Evolutionary conservation across 2,888 invertebrate species (phyloP).

Genomic region (Paralinhomoeus sp.): DNA sequence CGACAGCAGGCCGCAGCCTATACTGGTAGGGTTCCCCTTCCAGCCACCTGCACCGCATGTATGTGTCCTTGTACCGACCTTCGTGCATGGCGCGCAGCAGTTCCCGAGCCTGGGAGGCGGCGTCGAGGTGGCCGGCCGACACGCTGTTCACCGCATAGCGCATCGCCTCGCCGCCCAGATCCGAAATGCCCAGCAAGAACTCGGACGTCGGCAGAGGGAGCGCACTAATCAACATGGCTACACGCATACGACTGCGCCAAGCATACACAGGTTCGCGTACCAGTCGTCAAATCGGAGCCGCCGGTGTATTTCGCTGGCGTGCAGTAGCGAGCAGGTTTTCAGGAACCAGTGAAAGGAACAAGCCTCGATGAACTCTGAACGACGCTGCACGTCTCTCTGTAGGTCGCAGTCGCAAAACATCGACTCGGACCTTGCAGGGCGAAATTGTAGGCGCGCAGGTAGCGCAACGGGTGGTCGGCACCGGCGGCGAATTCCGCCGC

Average conservation of each 20-base stretch:
- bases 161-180: slow-evolving; percentile 74
- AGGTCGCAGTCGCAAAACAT: too few species aligned
- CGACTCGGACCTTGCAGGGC: slow-evolving; percentile 32
- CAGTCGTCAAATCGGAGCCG: slow-evolving; percentile 20
- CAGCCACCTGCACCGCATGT: not conserved
- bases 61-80: slow-evolving; percentile 8
- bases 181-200: slow-evolving; percentile 53
- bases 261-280: too few species aligned
- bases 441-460: slow-evolving; percentile 41
- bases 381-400: too few species aligned
- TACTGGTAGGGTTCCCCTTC: not conserved
- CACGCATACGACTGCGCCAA: too few species aligned
- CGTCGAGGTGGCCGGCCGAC: slow-evolving; percentile 46
- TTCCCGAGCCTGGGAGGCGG: slow-evolving; percentile 41
- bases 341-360: not conserved
- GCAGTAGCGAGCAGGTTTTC: not conserved
- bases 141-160: slow-evolving; percentile 59
- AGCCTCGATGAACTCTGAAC: not conserved
- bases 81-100: slow-evolving; percentile 40
- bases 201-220: slow-evolving; percentile 23
- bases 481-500: slow-evolving; percentile 47
- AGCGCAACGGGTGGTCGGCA: slow-evolving; percentile 46
- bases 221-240: too few species aligned
- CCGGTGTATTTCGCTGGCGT: not conserved
- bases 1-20: slow-evolving; percentile 32